Base-by-base conservation (phyloP, 1,140 invertebrate genomes). In the Calephelis nemesis region DNA sequence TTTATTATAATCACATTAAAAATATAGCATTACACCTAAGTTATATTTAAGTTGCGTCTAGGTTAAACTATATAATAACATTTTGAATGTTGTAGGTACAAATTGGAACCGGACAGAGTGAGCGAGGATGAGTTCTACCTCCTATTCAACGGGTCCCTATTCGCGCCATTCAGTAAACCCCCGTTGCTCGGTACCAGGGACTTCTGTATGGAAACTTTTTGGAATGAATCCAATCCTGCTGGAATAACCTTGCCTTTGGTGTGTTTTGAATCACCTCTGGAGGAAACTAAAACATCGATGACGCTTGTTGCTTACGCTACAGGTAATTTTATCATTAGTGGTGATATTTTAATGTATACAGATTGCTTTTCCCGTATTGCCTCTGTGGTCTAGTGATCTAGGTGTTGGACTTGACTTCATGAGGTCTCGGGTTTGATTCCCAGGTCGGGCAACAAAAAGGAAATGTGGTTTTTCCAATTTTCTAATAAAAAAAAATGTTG, bases 71-170 rank as follows among this genome's bases (percentile, higher is more conserved):
- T 54, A 9, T 1, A 13, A 54, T 4, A 19, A 7, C 4, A 63
- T 63, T 47, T 19, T 15, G n/a, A 40, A 15, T 30, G n/a, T 66
- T 54, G 9, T 40, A 92, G 94, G 70, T 94, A 93, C 73, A 90
- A 92, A 76, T 70, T 95, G 50, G 80, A 93, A 52, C 93, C 94
- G 1, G 79, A 92, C 8, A 74, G 87, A 66, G 75, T 81, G n/a
- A 88, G 75, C 63, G 77, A 86, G 63, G 94, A 94, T 71, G 91
- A 93, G 54, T 93, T 94, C 77, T 92, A 93, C 74, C 87, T 94
- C 54, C 75, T 94, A 67, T 78, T 86, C 19, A 94, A 95, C 74
- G 94, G 94, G 47, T 93, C 93, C 0, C 82, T 95, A 64, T 93
- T 92, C 63, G 90, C 91, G 7, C 94, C 93, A 0, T 82, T 83